These are phyloP conservation scores for Peromyscus nudipes DNA, from an alignment of 2,797 vertebrate genomes.

Conservation along the genomic window DNA sequence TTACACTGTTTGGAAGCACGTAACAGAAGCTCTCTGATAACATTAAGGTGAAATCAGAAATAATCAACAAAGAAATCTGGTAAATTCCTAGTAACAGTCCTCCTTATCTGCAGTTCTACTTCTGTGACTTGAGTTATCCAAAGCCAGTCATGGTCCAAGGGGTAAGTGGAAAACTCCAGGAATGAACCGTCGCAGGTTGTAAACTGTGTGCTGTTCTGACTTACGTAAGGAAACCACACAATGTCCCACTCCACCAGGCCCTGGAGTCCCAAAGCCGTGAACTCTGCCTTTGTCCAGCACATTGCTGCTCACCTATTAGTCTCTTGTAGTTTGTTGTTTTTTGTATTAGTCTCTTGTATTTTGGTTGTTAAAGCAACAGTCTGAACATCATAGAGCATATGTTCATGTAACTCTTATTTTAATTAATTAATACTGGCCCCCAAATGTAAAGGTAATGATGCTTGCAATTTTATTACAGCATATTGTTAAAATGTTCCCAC, in stretches of 20 bases:
- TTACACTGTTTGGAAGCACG: not conserved
- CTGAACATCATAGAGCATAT: not conserved
- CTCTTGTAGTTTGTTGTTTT: too few species aligned
- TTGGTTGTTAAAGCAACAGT: not conserved
- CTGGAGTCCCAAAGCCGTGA: not conserved
- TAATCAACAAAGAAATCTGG: not conserved
- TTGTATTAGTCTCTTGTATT: not conserved
- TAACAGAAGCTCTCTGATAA: not conserved
- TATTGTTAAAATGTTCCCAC: not conserved
- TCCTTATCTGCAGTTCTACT: not conserved
- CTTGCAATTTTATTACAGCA: not conserved
- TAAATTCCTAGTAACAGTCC: not conserved
- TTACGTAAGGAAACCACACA: not conserved
- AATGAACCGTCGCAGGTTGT: not conserved
- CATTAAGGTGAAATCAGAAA: not conserved
- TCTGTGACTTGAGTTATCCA: not conserved
- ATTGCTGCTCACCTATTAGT: not conserved
- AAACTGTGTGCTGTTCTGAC: not conserved
- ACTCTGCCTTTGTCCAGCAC: not conserved
- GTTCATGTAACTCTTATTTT: not conserved
- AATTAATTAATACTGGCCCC: not conserved
- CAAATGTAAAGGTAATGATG: not conserved
- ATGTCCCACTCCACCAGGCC: not conserved
- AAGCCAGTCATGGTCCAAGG: not conserved
- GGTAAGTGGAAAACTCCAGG: not conserved